Conservation (phyloP, 2,797 vertebrate genomes). For the Knipowitschia caucasica region DNA sequence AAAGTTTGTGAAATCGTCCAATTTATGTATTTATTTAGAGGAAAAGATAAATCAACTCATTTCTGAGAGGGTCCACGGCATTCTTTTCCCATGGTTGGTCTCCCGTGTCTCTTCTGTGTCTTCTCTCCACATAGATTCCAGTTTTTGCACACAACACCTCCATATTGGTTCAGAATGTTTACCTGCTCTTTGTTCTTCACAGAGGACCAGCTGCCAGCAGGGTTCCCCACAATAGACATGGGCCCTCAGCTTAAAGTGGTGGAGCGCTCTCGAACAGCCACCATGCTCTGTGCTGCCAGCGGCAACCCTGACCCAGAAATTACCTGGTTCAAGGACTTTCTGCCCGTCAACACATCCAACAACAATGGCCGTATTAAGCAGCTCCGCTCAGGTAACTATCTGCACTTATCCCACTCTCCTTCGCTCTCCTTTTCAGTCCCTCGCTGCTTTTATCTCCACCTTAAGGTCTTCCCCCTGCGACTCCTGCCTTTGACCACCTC, state of each 20-base stretch:
- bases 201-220: conserved; percentile 96
- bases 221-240: conserved; percentile 98
- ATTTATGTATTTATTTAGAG: too few species aligned
- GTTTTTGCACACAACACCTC: neutral
- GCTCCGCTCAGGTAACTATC: conserved; percentile 77
- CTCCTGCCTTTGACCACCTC: conserved; percentile 33
- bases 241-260: conserved; percentile 98
- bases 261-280: conserved; percentile 95
- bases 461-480: conserved; percentile 10
- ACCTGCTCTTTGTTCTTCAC: conserved; percentile 30
- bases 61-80: neutral
- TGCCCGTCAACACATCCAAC: conserved; percentile 94
- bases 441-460: conserved; percentile 40
- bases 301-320: conserved; percentile 98
- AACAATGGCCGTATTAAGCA: conserved; percentile 98
- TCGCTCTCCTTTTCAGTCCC: conserved; percentile 16
- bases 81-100: neutral
- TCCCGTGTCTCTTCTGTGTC: conserved; percentile 10
- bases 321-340: conserved; percentile 98
- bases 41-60: too few species aligned
- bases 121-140: conserved; percentile 5
- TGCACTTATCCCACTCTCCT: conserved; percentile 12
- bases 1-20: neutral
- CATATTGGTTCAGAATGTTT: neutral
- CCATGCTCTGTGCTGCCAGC: conserved; percentile 97